Evolutionary conservation across 2,888 invertebrate genomes (phyloP).

Genomic region (Gastracanthus pulcherrimus): DNA sequence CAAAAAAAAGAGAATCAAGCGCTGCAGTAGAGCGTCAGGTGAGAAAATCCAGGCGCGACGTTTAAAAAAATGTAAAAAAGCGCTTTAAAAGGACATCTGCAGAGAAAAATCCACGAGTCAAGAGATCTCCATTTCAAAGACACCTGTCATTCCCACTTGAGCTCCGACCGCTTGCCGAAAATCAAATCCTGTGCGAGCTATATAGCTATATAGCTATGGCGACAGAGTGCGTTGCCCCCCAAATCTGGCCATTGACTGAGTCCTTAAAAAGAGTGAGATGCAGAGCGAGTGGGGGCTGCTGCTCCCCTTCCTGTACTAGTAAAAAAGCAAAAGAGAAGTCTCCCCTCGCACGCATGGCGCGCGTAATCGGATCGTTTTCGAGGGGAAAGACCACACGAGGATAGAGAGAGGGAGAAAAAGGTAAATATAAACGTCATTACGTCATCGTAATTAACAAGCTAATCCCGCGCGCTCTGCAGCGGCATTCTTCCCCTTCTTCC

Average conservation of each 20-base stretch:
- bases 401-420: conserved; percentile 26
- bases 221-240: conserved; percentile 15
- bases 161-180: background rate
- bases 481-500: conserved; percentile 26
- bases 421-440: conserved; percentile 54
- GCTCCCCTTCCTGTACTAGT: too few species aligned
- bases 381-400: background rate
- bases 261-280: conserved; percentile 8
- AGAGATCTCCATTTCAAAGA: conserved; percentile 56
- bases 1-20: background rate
- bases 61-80: background rate
- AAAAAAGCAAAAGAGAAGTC: background rate
- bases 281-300: too few species aligned
- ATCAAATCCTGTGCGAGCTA: conserved; percentile 26
- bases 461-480: conserved; percentile 22
- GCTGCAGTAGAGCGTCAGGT: background rate
- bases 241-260: conserved; percentile 12
- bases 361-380: conserved; percentile 42
- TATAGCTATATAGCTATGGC: too few species aligned
- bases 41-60: conserved; percentile 21
- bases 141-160: conserved; percentile 51
- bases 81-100: conserved; percentile 2
- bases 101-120: conserved; percentile 47
- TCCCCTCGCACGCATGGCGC: background rate
- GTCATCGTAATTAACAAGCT: conserved; percentile 53